Evolutionary conservation across 2,113 vertebrate genomes (phyloP), one percentile per base, ranked within the genome.

Genomic region (Osmerus eperlanus): DNA sequence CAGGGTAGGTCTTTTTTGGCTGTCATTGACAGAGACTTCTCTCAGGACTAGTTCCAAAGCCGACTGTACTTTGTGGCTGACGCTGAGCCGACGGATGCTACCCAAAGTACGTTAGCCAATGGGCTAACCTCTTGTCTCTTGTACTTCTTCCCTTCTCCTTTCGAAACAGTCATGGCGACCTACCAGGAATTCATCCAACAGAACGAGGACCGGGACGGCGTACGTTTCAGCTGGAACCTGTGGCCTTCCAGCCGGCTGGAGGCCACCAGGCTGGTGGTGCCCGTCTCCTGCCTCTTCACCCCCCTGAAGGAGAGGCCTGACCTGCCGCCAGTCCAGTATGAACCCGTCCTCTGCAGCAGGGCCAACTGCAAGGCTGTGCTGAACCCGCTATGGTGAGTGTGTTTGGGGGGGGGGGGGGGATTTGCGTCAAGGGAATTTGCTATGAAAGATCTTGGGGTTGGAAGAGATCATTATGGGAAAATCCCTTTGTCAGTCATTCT

Each of bases 141-240:
- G 60, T 70, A 5, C 19, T 32, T 82, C n/a, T 71, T 76, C 19
- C 72, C 32, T 62, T 47, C 67, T 77, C 25, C 55, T 32, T 32
- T 47, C 67, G 64, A 73, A 90, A 78, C 80, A 77, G 76, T 66
- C 64, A 98, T 98, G 96, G 84, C 96, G 0, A 97, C 95, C 0
- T 99, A 95, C 80, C 90, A 95, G 89, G 97, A 99, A 89, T 99
- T 98, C 81, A 99, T 99, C 85, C 97, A 98, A 84, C 96, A 98
- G 79, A 99, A 99, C 9, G 97, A 99, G 87, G 96, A 99, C 71
- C 90, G 92, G 3, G 97, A 99, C 7, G 97, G 97, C 0, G 95
- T 98, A 75, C 93, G 97, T 64, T 99, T 98, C 91, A 98, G 96
- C 90, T 99, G 97, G 97, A 99, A 99, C 0, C 93, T 99, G 16